Base-by-base conservation (phyloP, 2,888 invertebrate genomes). In the Eristalis intricaria region DNA sequence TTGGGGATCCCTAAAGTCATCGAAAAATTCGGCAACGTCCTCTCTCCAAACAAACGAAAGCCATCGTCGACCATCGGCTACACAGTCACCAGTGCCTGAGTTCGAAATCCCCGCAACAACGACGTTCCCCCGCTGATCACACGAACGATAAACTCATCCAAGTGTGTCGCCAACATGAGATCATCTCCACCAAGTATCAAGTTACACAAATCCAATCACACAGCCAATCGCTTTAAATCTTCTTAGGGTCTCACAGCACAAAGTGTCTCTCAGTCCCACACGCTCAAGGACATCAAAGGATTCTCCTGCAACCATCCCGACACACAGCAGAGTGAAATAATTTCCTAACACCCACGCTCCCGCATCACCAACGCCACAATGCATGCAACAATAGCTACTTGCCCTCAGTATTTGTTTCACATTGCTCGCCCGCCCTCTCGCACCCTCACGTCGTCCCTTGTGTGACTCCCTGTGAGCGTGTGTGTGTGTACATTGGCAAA, bases 401-500 rank as follows among this genome's bases (percentile, higher is more conserved):
- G 7, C 38, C 60, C 32, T 22, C 58, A 11, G 22, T 35, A 40
- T 73, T 73, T 71, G 38, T 61, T 10, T 13, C 61, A 19, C 15
- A 40, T 19, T 60, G 26, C 60, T 23, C 10, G 0, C 23, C 65
- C 3, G 19, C 11, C 65, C 58, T 11, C 10, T 13, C 10, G 5
- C 11, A 38, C 1, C 4, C 35, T 2, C 15, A 4, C 35, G 5
- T 40, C 43, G 23, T 19, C 15, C 29, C 40, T 50, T 19, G 50
- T 50, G 19, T n/a, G 19, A n/a, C 1, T 50, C 7, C n/a, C 19
- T 50, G 50, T n/a, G 19, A 8, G 8, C 2, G 15, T 7, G 23
- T 50, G 8, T 23, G 58, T 43, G 40, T 65, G 65, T 64, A 63
- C 74, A 70, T 84, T 87, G 71, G 79, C 65, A 87, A 87, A 87